These are phyloP conservation scores for Macrophya alboannulata DNA, from an alignment of 2,888 invertebrate species.

Conservation along the genomic window DNA sequence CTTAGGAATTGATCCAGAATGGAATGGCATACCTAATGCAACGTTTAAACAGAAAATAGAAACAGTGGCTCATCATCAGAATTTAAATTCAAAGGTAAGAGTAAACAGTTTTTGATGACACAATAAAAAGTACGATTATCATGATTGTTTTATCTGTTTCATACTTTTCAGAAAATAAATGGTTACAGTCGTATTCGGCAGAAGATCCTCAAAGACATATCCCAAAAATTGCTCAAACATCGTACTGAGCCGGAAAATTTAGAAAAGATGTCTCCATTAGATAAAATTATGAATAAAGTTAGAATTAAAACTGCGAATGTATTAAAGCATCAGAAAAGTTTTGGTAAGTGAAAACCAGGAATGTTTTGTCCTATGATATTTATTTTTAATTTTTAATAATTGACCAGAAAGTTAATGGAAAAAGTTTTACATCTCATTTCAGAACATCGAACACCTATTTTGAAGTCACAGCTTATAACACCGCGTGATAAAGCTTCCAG, in stretches of 20 bases:
- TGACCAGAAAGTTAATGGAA: conserved; percentile 15
- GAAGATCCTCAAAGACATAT: conserved; percentile 80
- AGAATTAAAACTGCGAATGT: conserved; percentile 82
- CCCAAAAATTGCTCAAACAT: conserved; percentile 76
- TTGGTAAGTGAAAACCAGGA: conserved; percentile 19
- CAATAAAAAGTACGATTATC: neutral
- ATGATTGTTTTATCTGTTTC: conserved; percentile 47
- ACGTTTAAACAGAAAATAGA: conserved; percentile 83
- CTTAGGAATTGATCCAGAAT: conserved; percentile 85
- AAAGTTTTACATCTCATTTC: conserved; percentile 32
- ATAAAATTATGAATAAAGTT: conserved; percentile 81
- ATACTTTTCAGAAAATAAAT: conserved; percentile 80
- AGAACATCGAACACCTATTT: conserved; percentile 59
- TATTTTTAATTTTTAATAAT: conserved; percentile 10
- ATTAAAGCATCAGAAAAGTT: conserved; percentile 77
- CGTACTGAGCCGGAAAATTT: conserved; percentile 71
- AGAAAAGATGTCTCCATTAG: conserved; percentile 79
- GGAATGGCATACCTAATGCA: conserved; percentile 82
- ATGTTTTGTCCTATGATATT: neutral
- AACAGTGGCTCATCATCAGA: conserved; percentile 83
- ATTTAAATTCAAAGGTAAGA: conserved; percentile 83
- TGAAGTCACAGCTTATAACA: conserved; percentile 60
- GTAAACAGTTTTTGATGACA: neutral
- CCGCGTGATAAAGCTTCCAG: conserved; percentile 61
- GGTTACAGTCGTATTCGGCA: conserved; percentile 81